Evolutionary conservation across 2,113 vertebrate genomes (phyloP), one percentile per base, ranked within the genome.

Genomic region (Epinephelus cyanopodus): DNA sequence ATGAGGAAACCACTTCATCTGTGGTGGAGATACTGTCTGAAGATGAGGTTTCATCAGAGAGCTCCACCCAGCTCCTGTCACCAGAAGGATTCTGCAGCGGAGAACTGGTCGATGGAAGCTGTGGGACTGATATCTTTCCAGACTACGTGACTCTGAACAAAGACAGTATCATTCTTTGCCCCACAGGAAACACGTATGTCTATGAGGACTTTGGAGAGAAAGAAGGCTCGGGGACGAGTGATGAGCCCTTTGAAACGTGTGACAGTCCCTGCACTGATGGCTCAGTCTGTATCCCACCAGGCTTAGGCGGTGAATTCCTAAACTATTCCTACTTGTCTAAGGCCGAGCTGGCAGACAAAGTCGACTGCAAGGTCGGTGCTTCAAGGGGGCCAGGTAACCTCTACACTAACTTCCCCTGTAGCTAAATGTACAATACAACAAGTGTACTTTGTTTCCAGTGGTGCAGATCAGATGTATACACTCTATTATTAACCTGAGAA

Each of bases 101-200:
- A 3, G 62, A 71, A 18, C 79, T 45, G 61, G 72, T 21, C 2
- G 53, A 79, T 10, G 47, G 69, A 8, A 68, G 79, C 74, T 23
- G 8, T 1, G 42, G 37, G 10, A 45, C 64, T 2, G 84, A 92
- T 21, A 33, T 81, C 66, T 90, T 73, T 57, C 87, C 83, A 14
- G 95, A 95, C 77, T 96, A 96, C 0, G 95, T 96, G 56, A 94
- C 92, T 67, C 83, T 96, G 42, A 94, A 88, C 81, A 90, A 79
- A 23, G 86, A 91, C n/a, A 70, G 83, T 2, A 23, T 58, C 47
- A n/a, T 90, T 14, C 21, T 85, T 15, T 85, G 79, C 52, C 70
- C 85, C 23, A 77, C 56, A 29, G 84, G 82, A 29, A 95, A 96
- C 61, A 83, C 80, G 45, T 93, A 95, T 6, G 76, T 94, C 33